These are phyloP conservation scores for Arbacia lixula DNA, from an alignment of 53 echinoderm and acorn worm species.

Conservation along the genomic window DNA sequence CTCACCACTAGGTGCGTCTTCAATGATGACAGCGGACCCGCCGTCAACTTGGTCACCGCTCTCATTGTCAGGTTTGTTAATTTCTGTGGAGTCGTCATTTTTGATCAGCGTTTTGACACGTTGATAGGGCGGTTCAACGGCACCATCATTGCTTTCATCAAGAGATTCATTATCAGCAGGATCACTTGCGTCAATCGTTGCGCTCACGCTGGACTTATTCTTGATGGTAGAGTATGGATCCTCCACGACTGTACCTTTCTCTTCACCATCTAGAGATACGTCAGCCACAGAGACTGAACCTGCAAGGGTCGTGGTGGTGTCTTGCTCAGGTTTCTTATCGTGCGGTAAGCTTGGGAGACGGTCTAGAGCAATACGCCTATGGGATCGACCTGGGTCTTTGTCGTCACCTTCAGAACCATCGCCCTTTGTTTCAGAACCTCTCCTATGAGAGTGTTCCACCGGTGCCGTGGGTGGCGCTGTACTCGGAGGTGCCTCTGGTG, in stretches of 20 bases:
- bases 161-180: no score
- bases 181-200: no score
- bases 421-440: no score
- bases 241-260: neutral
- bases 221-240: conserved; percentile 31
- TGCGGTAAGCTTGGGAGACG: conserved; percentile 29
- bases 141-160: no score
- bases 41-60: no score
- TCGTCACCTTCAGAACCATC: neutral
- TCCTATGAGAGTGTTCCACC: no score
- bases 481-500: no score
- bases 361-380: conserved; percentile 8
- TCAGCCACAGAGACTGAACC: neutral
- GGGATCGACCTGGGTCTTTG: neutral
- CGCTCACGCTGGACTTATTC: neutral
- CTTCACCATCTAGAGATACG: neutral
- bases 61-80: no score
- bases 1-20: neutral
- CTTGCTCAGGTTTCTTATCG: neutral
- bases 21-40: neutral
- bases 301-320: neutral
- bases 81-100: neutral
- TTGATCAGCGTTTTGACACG: neutral
- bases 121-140: no score
- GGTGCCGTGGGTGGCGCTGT: no score